Conservation (phyloP, 2,888 invertebrate species). For the Sympetrum striolatum region DNA sequence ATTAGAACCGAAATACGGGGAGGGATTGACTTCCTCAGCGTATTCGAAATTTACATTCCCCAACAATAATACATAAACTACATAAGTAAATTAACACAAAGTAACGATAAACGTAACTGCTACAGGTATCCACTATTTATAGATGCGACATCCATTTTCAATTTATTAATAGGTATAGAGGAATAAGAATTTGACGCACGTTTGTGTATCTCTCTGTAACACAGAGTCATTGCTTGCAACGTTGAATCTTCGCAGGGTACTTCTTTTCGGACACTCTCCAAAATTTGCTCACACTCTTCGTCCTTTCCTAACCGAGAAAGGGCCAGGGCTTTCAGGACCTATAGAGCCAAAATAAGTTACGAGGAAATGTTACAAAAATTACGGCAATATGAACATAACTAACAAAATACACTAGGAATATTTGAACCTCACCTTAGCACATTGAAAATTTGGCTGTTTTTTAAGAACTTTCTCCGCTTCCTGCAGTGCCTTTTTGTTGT, state of each 20-base stretch:
- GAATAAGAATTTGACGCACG: constrained; percentile 66
- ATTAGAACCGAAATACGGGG: neutral
- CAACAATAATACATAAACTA: neutral
- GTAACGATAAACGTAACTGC: too few relatives aligned
- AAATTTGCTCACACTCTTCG: constrained; percentile 76
- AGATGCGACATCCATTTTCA: neutral
- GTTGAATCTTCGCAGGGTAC: constrained; percentile 91
- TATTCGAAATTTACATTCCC: neutral
- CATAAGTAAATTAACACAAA: neutral
- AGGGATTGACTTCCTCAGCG: neutral
- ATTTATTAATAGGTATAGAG: neutral
- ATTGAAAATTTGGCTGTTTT: constrained; percentile 87
- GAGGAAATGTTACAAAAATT: neutral
- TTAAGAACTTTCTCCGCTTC: constrained; percentile 96
- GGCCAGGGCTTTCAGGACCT: constrained; percentile 90
- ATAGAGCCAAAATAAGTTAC: neutral
- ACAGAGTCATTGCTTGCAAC: constrained; percentile 93
- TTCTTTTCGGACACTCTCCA: constrained; percentile 79
- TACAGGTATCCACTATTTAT: too few relatives aligned
- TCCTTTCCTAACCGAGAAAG: constrained; percentile 86
- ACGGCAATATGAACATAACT: neutral
- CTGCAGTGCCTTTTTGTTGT: constrained; percentile 95
- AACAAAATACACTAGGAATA: neutral
- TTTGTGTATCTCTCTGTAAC: constrained; percentile 90
- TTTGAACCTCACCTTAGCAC: constrained; percentile 71